Conservation (phyloP, 2,113 vertebrate genomes). For the Clarias batrachus region DNA sequence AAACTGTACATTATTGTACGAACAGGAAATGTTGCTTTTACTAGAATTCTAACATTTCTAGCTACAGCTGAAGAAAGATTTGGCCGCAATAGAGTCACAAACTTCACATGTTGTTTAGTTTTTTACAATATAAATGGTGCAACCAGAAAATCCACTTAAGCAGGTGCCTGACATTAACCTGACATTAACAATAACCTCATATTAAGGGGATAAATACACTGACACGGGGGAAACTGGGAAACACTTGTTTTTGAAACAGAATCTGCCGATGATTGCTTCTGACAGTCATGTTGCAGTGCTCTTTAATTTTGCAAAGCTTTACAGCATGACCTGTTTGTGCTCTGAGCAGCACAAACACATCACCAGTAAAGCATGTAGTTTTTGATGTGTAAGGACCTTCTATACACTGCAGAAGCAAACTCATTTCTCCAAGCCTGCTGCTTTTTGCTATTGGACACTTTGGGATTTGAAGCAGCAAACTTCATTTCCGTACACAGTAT, state of each 20-base stretch:
- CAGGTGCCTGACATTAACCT: neutral
- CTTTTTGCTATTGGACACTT: slow-evolving; percentile 36
- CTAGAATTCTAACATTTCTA: neutral
- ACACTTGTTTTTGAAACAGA: neutral
- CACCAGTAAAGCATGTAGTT: neutral
- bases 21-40: neutral
- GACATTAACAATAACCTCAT: neutral
- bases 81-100: neutral
- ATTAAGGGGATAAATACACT: neutral
- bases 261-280: neutral
- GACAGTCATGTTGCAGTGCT: neutral
- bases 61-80: neutral
- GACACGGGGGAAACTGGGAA: neutral
- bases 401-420: slow-evolving; percentile 23
- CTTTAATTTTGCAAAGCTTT: slow-evolving; percentile 6
- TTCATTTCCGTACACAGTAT: slow-evolving; percentile 68
- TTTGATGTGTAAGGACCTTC: slow-evolving; percentile 5
- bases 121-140: neutral
- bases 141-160: neutral
- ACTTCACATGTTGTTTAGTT: neutral
- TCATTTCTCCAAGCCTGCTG: slow-evolving; percentile 17
- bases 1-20: no score
- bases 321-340: neutral
- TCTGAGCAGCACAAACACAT: neutral
- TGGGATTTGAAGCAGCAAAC: slow-evolving; percentile 59